phyloP scores from a whole-genome alignment of 2,113 vertebrate genomes.

The Nanger granti region DNA sequence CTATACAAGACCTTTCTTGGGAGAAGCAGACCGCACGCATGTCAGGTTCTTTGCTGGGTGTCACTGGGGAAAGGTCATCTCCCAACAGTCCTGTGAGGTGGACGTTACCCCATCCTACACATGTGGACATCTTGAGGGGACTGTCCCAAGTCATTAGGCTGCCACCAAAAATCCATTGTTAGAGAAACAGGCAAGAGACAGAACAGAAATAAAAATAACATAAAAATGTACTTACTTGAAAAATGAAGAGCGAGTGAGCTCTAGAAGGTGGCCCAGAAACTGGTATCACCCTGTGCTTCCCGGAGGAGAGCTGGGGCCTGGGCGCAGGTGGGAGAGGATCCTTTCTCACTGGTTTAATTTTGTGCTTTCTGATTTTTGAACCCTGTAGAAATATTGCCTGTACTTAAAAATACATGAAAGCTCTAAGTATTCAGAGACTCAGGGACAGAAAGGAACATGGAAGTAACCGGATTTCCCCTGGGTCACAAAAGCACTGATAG shows the following conservation, averaged over 20 bases:
- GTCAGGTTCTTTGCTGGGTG: neutral
- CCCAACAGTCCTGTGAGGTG: neutral
- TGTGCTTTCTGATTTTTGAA: neutral
- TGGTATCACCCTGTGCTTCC: rapidly evolving
- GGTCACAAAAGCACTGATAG: neutral
- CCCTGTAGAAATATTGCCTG: neutral
- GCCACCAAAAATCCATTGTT: neutral
- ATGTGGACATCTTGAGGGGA: neutral
- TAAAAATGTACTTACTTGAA: neutral
- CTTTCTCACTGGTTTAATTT: neutral
- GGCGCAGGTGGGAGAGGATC: rapidly evolving
- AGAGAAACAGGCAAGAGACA: neutral
- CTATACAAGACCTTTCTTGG: neutral
- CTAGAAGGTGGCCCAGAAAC: neutral
- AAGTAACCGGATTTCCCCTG: neutral
- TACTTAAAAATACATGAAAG: neutral
- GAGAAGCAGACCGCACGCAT: rapidly evolving
- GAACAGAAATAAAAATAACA: neutral
- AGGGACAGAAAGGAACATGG: neutral
- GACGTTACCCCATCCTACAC: rapidly evolving
- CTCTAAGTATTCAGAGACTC: neutral
- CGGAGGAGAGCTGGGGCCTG: neutral
- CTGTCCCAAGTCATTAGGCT: neutral
- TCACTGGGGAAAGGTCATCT: neutral
- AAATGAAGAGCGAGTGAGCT: neutral